Base-by-base conservation (phyloP, 2,888 invertebrate species). In the Cremastinae sp. region DNA sequence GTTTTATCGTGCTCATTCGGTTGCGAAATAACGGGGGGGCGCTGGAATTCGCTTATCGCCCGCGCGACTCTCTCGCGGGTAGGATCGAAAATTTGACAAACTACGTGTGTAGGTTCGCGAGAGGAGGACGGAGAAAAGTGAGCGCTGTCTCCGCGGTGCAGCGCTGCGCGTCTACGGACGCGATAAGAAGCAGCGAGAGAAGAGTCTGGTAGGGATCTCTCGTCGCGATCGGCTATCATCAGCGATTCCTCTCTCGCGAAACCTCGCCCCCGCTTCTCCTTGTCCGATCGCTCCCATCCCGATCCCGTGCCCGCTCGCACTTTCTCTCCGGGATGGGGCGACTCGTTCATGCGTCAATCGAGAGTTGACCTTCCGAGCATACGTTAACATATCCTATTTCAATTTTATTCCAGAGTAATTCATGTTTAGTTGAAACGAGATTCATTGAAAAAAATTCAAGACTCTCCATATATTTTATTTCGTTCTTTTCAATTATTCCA, bases 291-390 rank as follows among this genome's bases (percentile, higher is more conserved):
- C 41, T 53, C 14, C 8, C 28, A 47, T 12, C n/a, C 58, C 56
- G 41, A 49, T 72, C 49, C 41, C 58, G 49, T 41, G 41, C 47
- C 41, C 12, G 53, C 72, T 64, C 51, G 58, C 65, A 72, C 72
- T 72, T 72, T 72, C 72, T 72, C 72, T 58, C 64, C 41, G 20
- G 39, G 16, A 65, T 65, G 51, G 28, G 41, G n/a, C n/a, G 43
- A 65, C 51, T 37, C 74, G 51, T 43, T 64, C 51, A 70, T 65
- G 75, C 75, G 70, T 75, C 65, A 75, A 75, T 53, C 28, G 9
- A 41, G 51, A 9, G 45, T 45, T 5, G 55, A 12, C 58, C 49
- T 22, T 1, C 14, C 20, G 12, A 7, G 28, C 61, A 28, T 55
- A 16, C 14, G 58, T 58, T 9, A n/a, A n/a, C 7, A 39, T 37